Evolutionary conservation across 1,140 invertebrate genomes (phyloP).

Genomic region (Eurytemora carolleeae): DNA sequence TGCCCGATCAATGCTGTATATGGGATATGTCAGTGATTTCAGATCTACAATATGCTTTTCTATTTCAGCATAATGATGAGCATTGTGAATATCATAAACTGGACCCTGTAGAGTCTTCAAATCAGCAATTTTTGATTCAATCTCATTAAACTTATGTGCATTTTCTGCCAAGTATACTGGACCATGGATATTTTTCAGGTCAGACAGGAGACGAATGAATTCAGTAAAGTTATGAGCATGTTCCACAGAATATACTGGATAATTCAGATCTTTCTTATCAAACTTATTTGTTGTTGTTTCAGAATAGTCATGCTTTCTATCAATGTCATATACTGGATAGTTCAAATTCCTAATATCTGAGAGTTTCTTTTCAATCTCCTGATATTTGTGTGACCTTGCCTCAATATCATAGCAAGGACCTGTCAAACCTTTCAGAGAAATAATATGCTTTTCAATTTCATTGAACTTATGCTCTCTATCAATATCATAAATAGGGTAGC

Average conservation of each 20-base stretch:
- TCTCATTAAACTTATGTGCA: slow-evolving; percentile 12
- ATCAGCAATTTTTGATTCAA: neutral
- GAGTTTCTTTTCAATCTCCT: neutral
- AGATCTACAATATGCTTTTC: neutral
- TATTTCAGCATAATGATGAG: slow-evolving; percentile 11
- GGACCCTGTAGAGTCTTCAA: slow-evolving; percentile 5
- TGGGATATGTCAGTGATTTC: neutral
- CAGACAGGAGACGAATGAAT: neutral
- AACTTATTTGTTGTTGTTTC: neutral
- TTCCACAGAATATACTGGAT: slow-evolving; percentile 12
- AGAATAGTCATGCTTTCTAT: slow-evolving; percentile 10
- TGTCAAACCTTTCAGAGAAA: neutral
- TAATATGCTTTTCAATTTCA: slow-evolving; percentile 11
- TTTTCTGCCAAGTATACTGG: slow-evolving; percentile 5
- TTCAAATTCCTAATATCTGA: slow-evolving; percentile 6
- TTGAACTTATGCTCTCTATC: slow-evolving; percentile 13
- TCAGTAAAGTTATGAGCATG: slow-evolving; percentile 9
- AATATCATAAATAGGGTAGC: slow-evolving; percentile 10
- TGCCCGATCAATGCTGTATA: slow-evolving; percentile 11
- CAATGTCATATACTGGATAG: slow-evolving; percentile 10
- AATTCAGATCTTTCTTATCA: slow-evolving; percentile 6
- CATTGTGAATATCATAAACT: slow-evolving; percentile 10
- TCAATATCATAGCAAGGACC: slow-evolving; percentile 8
- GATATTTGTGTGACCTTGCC: neutral
- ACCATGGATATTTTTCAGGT: slow-evolving; percentile 1